Evolutionary conservation across 2,797 vertebrate genomes (phyloP).

Genomic region (Falco rusticolus): DNA sequence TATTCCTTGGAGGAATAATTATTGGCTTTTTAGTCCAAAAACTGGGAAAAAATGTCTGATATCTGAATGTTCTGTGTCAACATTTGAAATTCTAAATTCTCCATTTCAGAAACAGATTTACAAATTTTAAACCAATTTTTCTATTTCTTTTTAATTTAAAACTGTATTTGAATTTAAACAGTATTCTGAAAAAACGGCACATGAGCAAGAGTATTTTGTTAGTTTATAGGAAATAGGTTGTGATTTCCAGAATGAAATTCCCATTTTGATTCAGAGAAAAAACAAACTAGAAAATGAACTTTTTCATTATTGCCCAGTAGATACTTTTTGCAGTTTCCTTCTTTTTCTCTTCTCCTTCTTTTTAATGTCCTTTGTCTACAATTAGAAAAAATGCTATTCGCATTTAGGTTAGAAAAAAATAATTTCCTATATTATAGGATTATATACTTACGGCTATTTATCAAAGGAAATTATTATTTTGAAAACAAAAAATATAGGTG

Average conservation of each 20-base stretch:
- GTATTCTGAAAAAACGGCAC: neutral
- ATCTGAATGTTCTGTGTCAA: neutral
- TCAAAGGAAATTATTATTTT: neutral
- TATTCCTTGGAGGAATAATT: neutral
- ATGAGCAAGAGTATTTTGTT: neutral
- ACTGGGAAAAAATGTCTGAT: accelerated
- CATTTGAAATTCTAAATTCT: neutral
- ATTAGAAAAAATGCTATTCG: neutral
- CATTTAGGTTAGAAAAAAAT: neutral
- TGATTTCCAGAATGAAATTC: neutral
- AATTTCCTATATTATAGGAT: neutral
- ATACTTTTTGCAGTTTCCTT: neutral
- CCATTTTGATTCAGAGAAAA: neutral
- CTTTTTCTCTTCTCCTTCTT: neutral
- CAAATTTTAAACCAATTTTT: neutral
- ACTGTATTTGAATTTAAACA: neutral
- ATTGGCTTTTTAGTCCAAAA: neutral
- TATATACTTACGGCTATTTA: neutral
- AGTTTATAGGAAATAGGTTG: neutral
- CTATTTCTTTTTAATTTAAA: neutral
- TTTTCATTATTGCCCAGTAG: neutral
- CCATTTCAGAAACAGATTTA: neutral
- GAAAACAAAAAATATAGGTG: neutral
- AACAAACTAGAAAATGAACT: neutral
- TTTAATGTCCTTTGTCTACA: neutral